Evolutionary conservation across 2,113 vertebrate species (phyloP), one percentile per base, ranked within the genome.

Genomic region (Sciurus niger): DNA sequence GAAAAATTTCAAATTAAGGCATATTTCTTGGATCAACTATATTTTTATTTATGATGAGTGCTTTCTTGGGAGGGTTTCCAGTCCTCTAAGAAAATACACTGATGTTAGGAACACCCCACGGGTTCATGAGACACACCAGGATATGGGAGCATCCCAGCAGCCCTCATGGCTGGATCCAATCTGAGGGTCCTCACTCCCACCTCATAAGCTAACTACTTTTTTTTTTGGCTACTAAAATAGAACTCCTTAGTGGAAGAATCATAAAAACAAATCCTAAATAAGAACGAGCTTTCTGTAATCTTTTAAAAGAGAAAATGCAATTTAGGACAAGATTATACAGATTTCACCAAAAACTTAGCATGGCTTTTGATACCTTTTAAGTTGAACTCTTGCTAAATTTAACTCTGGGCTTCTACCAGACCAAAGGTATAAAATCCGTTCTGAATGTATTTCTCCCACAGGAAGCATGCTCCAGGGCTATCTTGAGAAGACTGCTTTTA

Each of bases 311-410:
- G 22, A 7, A 76, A 85, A 86, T 82, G 60, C 34, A 85, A 80
- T 84, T n/a, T 13, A 25, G 58, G 76, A 37, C 34, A 30, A 67
- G 67, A 48, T 34, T 60, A 40, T 28, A 76, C 6, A 76, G 67
- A 53, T 74, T 90, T 95, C 28, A 60, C 13, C 58, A 78, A 74
- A 78, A 87, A 46, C 53, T 79, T 85, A 89, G 43, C 80, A 88
- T 70, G 65, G 10, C 25, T 43, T 63, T 63, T 48, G 34, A 87
- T 63, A 48, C 22, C 86, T 93, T 89, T 85, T 84, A 74, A 80
- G 65, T 68, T 68, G 85, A 86, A 58, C 55, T 16, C 32, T 30
- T 55, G 65, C 73, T 95, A 85, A 89, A 74, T 89, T 95, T 89
- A 95, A 92, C 16, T n/a, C 48, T 90, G 72, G 24, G 73, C 8